Percentiles rank a stretch among this genome's conserved stretches.
phyloP scores from a whole-genome alignment of 2,797 vertebrate species.

The Anniella stebbinsi region DNA sequence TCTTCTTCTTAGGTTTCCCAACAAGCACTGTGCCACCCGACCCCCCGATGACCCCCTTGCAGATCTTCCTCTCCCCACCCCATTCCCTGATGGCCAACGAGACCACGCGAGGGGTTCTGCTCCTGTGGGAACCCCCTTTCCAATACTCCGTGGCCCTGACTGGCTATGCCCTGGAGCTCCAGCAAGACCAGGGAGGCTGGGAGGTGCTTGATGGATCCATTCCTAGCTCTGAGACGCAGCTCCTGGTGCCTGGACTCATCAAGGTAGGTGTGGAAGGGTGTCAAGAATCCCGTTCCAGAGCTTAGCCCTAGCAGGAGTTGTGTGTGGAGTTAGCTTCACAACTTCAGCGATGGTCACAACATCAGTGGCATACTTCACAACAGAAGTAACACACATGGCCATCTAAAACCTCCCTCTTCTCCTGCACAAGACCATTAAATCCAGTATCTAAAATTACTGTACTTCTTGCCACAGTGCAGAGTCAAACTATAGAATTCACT shows the following conservation, averaged over 20 bases:
- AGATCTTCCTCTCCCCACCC: conserved; percentile 84
- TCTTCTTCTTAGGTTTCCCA: conserved; percentile 72
- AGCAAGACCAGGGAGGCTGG: conserved; percentile 87
- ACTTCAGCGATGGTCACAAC: too few relatives aligned
- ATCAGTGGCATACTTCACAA: too few relatives aligned
- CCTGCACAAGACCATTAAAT: too few relatives aligned
- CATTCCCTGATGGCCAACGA: conserved; percentile 84
- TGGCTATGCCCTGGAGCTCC: conserved; percentile 88
- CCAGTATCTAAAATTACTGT: too few relatives aligned
- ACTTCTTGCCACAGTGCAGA: too few relatives aligned
- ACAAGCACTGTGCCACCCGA: conserved; percentile 72
- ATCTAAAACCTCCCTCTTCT: too few relatives aligned
- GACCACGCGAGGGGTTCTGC: conserved; percentile 84
- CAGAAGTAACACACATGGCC: too few relatives aligned
- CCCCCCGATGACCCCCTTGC: conserved; percentile 60
- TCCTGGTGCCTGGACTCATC: conserved; percentile 90
- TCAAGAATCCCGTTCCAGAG: fast-evolving
- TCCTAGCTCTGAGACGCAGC: conserved; percentile 82
- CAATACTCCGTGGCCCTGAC: conserved; percentile 81
- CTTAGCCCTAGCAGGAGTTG: neutral
- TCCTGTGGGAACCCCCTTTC: conserved; percentile 88
- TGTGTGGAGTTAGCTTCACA: fast-evolving
- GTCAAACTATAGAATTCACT: too few relatives aligned
- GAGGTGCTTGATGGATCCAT: conserved; percentile 86
- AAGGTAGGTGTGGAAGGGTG: conserved; percentile 79